Evolutionary conservation across 2,113 vertebrate species (phyloP), one percentile per base, ranked within the genome.

Genomic region (Amphiprion ocellaris): DNA sequence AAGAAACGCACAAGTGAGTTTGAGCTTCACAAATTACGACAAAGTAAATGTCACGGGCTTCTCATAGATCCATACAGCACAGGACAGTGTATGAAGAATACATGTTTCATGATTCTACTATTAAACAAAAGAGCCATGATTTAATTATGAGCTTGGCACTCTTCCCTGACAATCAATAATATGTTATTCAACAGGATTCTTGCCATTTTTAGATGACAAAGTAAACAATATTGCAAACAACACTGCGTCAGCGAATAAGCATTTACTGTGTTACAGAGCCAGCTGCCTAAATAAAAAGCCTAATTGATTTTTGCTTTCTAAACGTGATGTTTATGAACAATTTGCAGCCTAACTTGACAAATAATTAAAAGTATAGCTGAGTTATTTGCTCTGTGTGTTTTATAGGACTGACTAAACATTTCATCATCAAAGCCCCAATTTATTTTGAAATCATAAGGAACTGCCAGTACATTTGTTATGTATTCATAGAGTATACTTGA

Each of bases 61-160:
- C 14, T 19, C 8, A 1, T 16, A 19, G 23, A 19, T 21, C 30
- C 52, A 39, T 49, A 21, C 23, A 28, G 41, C 10, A 47, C 10
- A 62, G 69, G 17, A 56, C 15, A 47, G 53, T 30, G 46, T 46
- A 63, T 69, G 9, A 62, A 33, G 53, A 69, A 73, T 16, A 87
- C 83, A 79, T 52, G 47, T 79, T 85, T 72, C 30, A 71, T 64
- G 60, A 60, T 28, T 69, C 41, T 10, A 23, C 30, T 74, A 47
- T 83, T 72, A 60, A 79, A 79, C 69, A 74, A 59, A 75, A 59
- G 52, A 66, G n/a, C 21, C 23, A 4, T 74, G 76, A 83, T 84
- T 88, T 81, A 79, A 90, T 90, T 81, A 83, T 47, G 73, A 63
- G 66, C 77, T 78, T 83, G 90, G 87, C 67, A 58, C 69, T 5